These are phyloP conservation scores for Mobula hypostoma DNA, from an alignment of 2,113 vertebrate species.

Conservation along the genomic window DNA sequence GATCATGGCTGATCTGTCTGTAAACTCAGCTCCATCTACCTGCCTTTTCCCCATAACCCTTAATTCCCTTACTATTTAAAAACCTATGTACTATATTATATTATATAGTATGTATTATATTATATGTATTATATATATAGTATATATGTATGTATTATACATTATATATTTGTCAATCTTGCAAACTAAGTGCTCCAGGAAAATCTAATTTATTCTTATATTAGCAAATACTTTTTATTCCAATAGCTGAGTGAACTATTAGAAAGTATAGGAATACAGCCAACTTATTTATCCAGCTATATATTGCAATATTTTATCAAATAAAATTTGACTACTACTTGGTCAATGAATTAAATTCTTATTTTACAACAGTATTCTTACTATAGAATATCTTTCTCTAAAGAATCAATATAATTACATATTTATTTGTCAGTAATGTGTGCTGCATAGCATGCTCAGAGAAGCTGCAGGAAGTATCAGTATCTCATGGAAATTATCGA, in stretches of 20 bases:
- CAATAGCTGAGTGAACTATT: background rate
- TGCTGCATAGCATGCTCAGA: background rate
- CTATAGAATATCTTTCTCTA: background rate
- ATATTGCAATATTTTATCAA: background rate
- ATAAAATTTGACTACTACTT: too few relatives aligned
- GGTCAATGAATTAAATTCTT: background rate
- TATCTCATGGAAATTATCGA: background rate
- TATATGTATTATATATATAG: too few relatives aligned
- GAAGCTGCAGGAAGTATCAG: background rate
- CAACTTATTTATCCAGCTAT: background rate
- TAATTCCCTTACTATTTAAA: too few relatives aligned
- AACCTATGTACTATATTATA: too few relatives aligned
- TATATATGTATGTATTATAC: too few relatives aligned
- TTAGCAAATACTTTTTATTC: background rate
- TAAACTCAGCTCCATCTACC: too few relatives aligned
- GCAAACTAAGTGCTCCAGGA: background rate
- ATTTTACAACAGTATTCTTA: background rate
- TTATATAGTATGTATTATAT: too few relatives aligned
- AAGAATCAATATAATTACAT: background rate
- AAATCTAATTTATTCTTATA: background rate
- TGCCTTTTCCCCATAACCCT: too few relatives aligned
- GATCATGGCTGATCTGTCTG: too few relatives aligned
- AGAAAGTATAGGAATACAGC: too few relatives aligned
- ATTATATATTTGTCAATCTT: too few relatives aligned
- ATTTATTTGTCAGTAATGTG: background rate